Conservation (phyloP, 2,113 vertebrate genomes). For the Hippolais icterina region DNA sequence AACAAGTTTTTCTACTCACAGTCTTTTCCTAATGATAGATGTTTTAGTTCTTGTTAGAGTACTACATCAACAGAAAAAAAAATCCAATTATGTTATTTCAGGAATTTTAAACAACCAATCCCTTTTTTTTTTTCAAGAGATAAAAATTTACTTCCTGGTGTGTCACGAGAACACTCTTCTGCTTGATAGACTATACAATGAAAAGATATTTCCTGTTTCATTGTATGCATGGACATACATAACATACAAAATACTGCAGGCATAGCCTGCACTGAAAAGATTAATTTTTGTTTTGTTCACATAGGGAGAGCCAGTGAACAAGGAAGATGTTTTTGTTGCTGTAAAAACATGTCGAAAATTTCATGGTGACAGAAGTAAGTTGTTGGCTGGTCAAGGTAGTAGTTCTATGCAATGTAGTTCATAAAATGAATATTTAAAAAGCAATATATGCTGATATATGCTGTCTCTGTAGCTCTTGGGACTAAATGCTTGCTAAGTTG, state of each 20-base stretch:
- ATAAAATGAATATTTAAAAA: not conserved
- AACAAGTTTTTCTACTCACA: not conserved
- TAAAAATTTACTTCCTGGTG: not conserved
- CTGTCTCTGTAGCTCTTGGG: not conserved
- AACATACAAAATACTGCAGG: not conserved
- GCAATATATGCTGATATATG: not conserved
- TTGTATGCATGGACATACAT: not conserved
- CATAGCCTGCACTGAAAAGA: not conserved
- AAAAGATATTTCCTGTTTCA: not conserved
- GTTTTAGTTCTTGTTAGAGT: not conserved
- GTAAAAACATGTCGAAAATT: slow-evolving; percentile 97
- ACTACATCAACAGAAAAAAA: not conserved
- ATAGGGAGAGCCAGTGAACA: slow-evolving; percentile 86
- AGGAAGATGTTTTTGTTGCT: slow-evolving; percentile 89
- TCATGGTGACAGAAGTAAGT: slow-evolving; percentile 92
- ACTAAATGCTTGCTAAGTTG: not conserved
- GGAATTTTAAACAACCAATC: not conserved
- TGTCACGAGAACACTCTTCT: not conserved
- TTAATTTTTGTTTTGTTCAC: slow-evolving; percentile 17
- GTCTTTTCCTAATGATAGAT: not conserved
- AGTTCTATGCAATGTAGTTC: not conserved
- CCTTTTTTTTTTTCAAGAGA: not conserved
- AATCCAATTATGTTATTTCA: not conserved
- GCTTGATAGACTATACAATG: not conserved
- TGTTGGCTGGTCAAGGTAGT: not conserved